Conservation (phyloP, 2,888 invertebrate species). For the Eupeodes latifasciatus region DNA sequence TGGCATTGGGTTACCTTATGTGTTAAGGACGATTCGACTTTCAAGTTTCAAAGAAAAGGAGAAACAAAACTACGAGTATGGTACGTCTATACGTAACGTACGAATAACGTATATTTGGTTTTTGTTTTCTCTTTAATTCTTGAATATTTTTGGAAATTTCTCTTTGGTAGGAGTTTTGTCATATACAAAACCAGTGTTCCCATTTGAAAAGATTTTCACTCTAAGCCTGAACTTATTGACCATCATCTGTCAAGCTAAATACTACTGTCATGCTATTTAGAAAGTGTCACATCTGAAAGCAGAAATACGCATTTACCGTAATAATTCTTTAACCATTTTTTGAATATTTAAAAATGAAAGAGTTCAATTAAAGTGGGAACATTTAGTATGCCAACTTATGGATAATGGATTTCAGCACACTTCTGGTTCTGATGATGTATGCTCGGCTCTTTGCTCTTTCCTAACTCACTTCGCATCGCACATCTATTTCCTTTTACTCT, state of each 20-base stretch:
- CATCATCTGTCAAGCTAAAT: too few relatives aligned
- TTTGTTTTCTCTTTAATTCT: conserved; percentile 26
- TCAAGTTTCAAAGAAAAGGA: background rate
- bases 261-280: too few relatives aligned
- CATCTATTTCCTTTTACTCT: too few relatives aligned
- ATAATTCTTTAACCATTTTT: too few relatives aligned
- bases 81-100: too few relatives aligned
- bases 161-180: background rate
- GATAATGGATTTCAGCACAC: background rate
- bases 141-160: background rate
- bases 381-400: background rate
- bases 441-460: conserved; percentile 25
- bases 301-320: too few relatives aligned
- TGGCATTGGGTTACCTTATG: conserved; percentile 27
- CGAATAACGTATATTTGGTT: background rate
- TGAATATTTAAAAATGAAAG: too few relatives aligned
- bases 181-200: too few relatives aligned
- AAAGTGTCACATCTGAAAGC: too few relatives aligned
- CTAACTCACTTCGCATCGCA: conserved; percentile 7
- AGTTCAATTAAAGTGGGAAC: conserved; percentile 10
- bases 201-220: too few relatives aligned
- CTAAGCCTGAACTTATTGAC: too few relatives aligned
- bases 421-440: background rate
- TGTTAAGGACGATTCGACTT: conserved; percentile 20
- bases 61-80: background rate